These are phyloP conservation scores for Leptopilina drosophilae DNA, from an alignment of 2,888 invertebrate genomes.

Conservation along the genomic window DNA sequence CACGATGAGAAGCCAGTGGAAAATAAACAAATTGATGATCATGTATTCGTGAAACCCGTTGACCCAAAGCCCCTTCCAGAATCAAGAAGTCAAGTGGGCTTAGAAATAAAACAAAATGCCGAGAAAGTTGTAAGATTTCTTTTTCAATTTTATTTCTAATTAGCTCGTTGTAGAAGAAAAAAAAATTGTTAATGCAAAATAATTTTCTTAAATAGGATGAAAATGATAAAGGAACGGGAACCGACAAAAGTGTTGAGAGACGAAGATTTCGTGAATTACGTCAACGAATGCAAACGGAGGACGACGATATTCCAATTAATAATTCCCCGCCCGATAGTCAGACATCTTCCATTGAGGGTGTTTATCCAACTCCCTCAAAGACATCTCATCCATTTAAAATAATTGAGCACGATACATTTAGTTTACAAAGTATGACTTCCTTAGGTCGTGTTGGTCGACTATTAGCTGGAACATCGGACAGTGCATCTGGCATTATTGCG, in stretches of 20 bases:
- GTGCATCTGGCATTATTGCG: conserved; percentile 66
- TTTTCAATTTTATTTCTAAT: neutral
- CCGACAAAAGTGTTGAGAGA: conserved; percentile 79
- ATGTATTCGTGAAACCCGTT: conserved; percentile 71
- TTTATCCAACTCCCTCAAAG: conserved; percentile 82
- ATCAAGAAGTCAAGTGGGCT: conserved; percentile 60
- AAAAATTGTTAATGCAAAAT: neutral
- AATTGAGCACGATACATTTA: conserved; percentile 92
- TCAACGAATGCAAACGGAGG: conserved; percentile 91
- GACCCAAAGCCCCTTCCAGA: conserved; percentile 67
- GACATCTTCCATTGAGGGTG: conserved; percentile 87
- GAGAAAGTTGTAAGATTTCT: conserved; percentile 66
- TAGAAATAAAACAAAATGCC: conserved; percentile 60
- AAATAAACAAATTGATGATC: conserved; percentile 61
- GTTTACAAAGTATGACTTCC: conserved; percentile 92
- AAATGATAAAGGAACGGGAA: conserved; percentile 64
- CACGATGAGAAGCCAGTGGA: conserved; percentile 60
- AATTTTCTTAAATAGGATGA: conserved; percentile 75
- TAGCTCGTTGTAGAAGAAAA: neutral
- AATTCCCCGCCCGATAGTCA: conserved; percentile 87
- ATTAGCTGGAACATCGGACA: conserved; percentile 81
- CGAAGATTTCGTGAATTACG: conserved; percentile 90
- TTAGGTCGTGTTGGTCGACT: conserved; percentile 90
- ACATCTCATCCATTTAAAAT: conserved; percentile 89
- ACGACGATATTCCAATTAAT: conserved; percentile 85